Evolutionary conservation across 2,797 vertebrate genomes (phyloP).

Genomic region (Phalloptychus januarius): DNA sequence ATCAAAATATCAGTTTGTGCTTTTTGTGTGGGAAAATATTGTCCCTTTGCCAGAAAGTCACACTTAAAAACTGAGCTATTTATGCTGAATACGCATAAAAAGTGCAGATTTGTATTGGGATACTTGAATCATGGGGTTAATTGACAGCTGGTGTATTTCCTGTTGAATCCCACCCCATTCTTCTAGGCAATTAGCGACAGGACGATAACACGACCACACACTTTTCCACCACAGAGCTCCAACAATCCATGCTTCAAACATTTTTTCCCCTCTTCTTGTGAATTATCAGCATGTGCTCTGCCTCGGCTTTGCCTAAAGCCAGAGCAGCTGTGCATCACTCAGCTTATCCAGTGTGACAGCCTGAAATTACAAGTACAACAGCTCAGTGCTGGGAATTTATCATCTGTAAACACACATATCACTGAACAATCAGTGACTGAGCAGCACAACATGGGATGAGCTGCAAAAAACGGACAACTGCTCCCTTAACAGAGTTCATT

Average conservation of each 20-base stretch:
- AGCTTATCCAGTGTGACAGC: conserved; percentile 73
- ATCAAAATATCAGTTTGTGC: background rate
- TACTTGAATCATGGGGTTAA: conserved; percentile 38
- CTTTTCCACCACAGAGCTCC: conserved; percentile 79
- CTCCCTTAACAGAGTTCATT: conserved; percentile 51
- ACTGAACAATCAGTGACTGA: conserved; percentile 63
- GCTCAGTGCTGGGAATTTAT: conserved; percentile 65
- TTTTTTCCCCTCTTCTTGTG: conserved; percentile 68
- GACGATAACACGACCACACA: conserved; percentile 83
- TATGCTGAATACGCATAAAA: background rate
- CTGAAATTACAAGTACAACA: conserved; percentile 63
- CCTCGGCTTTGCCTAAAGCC: conserved; percentile 49
- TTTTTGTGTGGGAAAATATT: background rate
- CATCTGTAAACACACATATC: conserved; percentile 61
- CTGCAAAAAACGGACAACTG: conserved; percentile 51
- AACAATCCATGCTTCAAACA: conserved; percentile 73
- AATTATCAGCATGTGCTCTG: conserved; percentile 75
- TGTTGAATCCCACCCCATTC: conserved; percentile 81
- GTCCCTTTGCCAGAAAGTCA: background rate
- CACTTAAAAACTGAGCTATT: background rate
- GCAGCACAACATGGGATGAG: conserved; percentile 53
- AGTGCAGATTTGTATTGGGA: conserved; percentile 26
- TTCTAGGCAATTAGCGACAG: conserved; percentile 76
- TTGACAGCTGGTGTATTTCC: conserved; percentile 75
- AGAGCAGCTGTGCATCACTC: conserved; percentile 81